These are phyloP conservation scores for Rotaria macrura DNA, from an alignment of 2,888 invertebrate species.

Conservation along the genomic window DNA sequence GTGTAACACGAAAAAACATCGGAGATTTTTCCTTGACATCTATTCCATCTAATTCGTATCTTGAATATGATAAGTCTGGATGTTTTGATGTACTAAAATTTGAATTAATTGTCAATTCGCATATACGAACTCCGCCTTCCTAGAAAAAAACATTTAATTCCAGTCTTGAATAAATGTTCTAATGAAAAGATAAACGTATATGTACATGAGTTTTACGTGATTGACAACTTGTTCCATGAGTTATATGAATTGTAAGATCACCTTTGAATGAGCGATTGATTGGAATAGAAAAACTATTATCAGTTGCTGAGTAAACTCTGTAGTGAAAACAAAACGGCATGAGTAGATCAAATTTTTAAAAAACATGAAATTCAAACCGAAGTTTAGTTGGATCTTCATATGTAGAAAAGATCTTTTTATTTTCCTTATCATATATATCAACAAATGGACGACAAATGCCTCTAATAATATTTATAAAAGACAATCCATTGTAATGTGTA, in stretches of 20 bases:
- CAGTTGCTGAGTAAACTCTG: not conserved
- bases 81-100: not conserved
- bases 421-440: constrained; percentile 24
- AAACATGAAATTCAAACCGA: not conserved
- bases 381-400: not conserved
- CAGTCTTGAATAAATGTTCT: not conserved
- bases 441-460: constrained; percentile 28
- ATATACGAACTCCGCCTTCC: not conserved
- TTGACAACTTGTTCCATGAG: not conserved
- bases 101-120: constrained; percentile 8
- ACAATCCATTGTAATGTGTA: too few species aligned
- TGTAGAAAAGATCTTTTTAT: constrained; percentile 23
- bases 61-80: not conserved
- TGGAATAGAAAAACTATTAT: not conserved
- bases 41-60: not conserved
- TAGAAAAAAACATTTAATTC: not conserved
- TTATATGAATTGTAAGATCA: not conserved
- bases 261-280: not conserved
- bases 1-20: not conserved
- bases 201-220: not conserved
- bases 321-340: not conserved
- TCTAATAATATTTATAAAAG: not conserved
- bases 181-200: too few species aligned
- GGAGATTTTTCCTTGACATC: not conserved
- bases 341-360: not conserved